These are phyloP conservation scores for Noctua comes DNA, from an alignment of 2,888 invertebrate genomes.

Conservation along the genomic window DNA sequence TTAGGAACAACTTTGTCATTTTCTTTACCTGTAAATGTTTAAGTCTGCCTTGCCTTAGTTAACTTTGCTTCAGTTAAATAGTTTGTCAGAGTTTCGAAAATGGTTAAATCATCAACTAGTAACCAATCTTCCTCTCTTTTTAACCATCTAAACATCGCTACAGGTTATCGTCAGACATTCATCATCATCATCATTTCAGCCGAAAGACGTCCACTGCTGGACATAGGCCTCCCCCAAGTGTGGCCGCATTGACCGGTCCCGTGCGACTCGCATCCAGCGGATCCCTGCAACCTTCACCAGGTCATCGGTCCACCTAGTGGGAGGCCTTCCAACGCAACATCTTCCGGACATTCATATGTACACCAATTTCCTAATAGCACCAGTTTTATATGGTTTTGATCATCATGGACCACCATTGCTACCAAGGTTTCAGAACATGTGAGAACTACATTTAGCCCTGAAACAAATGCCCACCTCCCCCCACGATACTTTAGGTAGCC, in stretches of 20 bases:
- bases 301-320: too few relatives aligned
- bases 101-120: neutral
- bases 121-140: neutral
- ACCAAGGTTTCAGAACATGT: neutral
- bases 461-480: conserved; percentile 16
- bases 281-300: too few relatives aligned
- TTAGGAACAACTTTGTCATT: too few relatives aligned
- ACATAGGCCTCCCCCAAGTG: too few relatives aligned
- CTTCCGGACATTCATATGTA: too few relatives aligned
- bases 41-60: neutral
- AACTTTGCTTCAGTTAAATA: neutral
- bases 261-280: too few relatives aligned
- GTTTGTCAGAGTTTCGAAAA: neutral
- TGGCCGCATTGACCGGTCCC: too few relatives aligned
- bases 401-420: neutral
- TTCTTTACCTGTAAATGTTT: neutral
- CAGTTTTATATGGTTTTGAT: neutral
- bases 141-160: neutral
- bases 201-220: too few relatives aligned
- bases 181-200: too few relatives aligned
- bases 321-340: too few relatives aligned
- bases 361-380: neutral
- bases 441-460: neutral
- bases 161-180: neutral
- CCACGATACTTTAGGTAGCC: conserved; percentile 29